phyloP scores from a whole-genome alignment of 2,797 vertebrate species.

The Menidia menidia region DNA sequence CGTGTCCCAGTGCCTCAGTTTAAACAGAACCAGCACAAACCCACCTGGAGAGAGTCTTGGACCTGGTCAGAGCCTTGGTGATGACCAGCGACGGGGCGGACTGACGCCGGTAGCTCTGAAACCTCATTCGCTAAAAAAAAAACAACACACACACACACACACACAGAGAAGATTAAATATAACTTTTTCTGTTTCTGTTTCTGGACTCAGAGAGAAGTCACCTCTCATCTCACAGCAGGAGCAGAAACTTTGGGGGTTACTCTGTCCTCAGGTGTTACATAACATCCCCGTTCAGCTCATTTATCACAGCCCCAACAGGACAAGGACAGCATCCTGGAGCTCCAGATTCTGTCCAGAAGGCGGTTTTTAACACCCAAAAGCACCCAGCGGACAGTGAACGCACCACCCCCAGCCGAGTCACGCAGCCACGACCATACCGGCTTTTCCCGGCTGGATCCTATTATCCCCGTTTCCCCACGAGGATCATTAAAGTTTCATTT shows the following conservation, averaged over 20 bases:
- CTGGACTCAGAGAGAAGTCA: too few relatives aligned
- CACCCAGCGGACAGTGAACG: background rate
- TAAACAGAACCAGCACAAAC: too few relatives aligned
- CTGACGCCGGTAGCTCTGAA: constrained; percentile 89
- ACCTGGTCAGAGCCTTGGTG: constrained; percentile 91
- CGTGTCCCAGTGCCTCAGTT: too few relatives aligned
- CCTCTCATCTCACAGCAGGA: too few relatives aligned
- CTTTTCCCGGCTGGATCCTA: constrained; percentile 15
- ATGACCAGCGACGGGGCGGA: constrained; percentile 92
- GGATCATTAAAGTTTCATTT: constrained; percentile 47
- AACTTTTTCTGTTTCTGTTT: too few relatives aligned
- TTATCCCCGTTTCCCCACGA: constrained; percentile 25
- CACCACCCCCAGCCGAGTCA: background rate
- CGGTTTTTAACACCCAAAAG: background rate
- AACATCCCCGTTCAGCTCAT: too few relatives aligned
- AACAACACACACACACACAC: background rate
- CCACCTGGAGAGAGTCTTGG: constrained; percentile 88
- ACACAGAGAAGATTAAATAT: too few relatives aligned
- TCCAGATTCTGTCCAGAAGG: background rate
- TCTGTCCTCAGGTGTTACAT: too few relatives aligned
- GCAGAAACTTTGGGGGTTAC: too few relatives aligned
- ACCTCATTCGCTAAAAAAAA: constrained; percentile 87
- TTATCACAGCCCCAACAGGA: too few relatives aligned
- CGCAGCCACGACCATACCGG: constrained; percentile 3
- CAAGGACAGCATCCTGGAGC: too few relatives aligned